These are phyloP conservation scores for Dendroctonus ponderosae DNA, from an alignment of 1,140 invertebrate genomes.

Conservation along the genomic window DNA sequence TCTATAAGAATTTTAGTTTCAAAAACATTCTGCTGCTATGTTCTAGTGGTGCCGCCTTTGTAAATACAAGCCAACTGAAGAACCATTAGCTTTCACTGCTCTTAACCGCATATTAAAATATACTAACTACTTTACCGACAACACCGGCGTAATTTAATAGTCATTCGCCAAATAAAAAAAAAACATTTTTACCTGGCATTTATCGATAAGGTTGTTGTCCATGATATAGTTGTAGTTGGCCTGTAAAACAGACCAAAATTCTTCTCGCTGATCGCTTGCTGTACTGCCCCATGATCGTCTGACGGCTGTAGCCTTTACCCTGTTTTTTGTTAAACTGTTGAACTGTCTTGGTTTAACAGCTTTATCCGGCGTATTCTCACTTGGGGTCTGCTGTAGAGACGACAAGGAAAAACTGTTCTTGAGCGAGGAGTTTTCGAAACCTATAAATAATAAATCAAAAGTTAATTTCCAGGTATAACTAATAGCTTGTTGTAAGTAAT, in stretches of 20 bases:
- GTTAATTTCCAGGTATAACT: too few species aligned
- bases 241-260: conserved; percentile 85
- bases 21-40: background rate
- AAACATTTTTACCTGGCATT: conserved; percentile 66
- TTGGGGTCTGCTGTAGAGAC: conserved; percentile 52
- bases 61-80: too few species aligned
- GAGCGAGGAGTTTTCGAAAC: conserved; percentile 59
- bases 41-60: too few species aligned
- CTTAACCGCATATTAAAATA: too few species aligned
- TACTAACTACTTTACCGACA: too few species aligned
- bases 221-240: conserved; percentile 91
- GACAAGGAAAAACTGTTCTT: conserved; percentile 61
- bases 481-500: too few species aligned
- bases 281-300: conserved; percentile 68
- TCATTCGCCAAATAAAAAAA: background rate
- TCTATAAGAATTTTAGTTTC: conserved; percentile 1
- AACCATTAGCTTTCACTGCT: too few species aligned
- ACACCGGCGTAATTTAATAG: too few species aligned
- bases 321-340: conserved; percentile 68
- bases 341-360: conserved; percentile 59
- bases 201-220: conserved; percentile 88
- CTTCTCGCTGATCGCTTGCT: conserved; percentile 69
- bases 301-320: conserved; percentile 43
- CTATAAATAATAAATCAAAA: conserved; percentile 41
- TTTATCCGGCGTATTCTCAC: conserved; percentile 52